Conservation (phyloP, 1,140 invertebrate species). For the Octopus bimaculoides region DNA sequence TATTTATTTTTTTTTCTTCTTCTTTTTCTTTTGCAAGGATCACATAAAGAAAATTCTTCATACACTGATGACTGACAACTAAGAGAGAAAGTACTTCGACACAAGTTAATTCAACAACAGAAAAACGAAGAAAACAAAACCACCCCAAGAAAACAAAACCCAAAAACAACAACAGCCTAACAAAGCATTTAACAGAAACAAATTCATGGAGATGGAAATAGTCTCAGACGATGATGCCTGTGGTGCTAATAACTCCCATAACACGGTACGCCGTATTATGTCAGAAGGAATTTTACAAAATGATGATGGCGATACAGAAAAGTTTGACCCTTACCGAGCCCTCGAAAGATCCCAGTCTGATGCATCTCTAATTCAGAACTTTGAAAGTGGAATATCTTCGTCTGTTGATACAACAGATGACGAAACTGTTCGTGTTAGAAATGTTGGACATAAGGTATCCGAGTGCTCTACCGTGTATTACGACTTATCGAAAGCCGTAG, state of each 20-base stretch:
- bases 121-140: too few relatives aligned
- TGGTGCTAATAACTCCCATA: constrained; percentile 15
- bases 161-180: background rate
- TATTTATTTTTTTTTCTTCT: too few relatives aligned
- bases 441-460: constrained; percentile 35
- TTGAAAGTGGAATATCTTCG: constrained; percentile 14
- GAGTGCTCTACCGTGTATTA: constrained; percentile 44
- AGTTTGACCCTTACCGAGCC: constrained; percentile 38
- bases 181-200: too few relatives aligned
- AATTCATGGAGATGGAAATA: constrained; percentile 5
- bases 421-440: background rate
- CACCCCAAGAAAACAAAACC: too few relatives aligned
- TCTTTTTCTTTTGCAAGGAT: too few relatives aligned
- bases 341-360: constrained; percentile 46
- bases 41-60: too few relatives aligned
- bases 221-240: background rate
- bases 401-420: background rate
- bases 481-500: constrained; percentile 39
- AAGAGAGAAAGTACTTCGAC: too few relatives aligned
- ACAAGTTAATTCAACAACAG: too few relatives aligned
- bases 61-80: too few relatives aligned
- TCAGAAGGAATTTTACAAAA: constrained; percentile 10
- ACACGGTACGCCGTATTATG: background rate
- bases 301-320: constrained; percentile 15
- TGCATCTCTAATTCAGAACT: constrained; percentile 31